Percentiles rank a stretch among this genome's conserved stretches.
phyloP scores from a whole-genome alignment of 2,113 vertebrate genomes.

The Eclectus roratus region DNA sequence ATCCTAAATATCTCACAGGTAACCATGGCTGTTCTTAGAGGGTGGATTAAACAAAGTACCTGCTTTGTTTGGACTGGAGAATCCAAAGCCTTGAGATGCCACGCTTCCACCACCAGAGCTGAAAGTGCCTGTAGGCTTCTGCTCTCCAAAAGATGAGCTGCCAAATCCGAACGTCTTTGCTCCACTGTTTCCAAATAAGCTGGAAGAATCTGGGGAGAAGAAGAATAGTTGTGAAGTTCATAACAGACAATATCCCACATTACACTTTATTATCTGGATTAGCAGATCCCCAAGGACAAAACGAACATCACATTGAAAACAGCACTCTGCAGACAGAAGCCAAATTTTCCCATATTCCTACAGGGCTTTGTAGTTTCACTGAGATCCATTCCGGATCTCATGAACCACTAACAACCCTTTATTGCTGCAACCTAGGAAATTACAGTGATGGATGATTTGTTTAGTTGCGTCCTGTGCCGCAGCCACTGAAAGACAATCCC shows the following conservation, averaged over 20 bases:
- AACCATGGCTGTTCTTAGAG: neutral
- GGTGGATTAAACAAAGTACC: slow-evolving; percentile 70
- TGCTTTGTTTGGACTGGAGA: slow-evolving; percentile 84
- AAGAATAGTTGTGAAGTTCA: neutral
- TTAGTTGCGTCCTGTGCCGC: neutral
- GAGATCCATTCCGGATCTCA: neutral
- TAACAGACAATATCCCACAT: neutral
- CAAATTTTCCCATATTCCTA: neutral
- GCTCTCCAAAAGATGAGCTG: slow-evolving; percentile 85
- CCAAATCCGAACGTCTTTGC: slow-evolving; percentile 89
- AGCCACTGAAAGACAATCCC: neutral
- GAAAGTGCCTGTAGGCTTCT: slow-evolving; percentile 90
- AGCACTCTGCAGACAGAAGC: neutral
- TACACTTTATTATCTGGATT: neutral
- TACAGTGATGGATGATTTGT: neutral
- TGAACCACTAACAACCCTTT: neutral
- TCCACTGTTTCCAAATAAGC: slow-evolving; percentile 88
- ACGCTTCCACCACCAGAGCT: slow-evolving; percentile 87
- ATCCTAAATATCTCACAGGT: neutral
- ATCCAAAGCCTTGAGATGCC: slow-evolving; percentile 93
- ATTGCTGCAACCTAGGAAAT: neutral
- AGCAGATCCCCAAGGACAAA: neutral
- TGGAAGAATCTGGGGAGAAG: slow-evolving; percentile 75
- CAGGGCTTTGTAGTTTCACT: neutral
- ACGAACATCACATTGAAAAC: neutral